phyloP scores from a whole-genome alignment of 2,113 vertebrate genomes.

The Atrichornis clamosus region DNA sequence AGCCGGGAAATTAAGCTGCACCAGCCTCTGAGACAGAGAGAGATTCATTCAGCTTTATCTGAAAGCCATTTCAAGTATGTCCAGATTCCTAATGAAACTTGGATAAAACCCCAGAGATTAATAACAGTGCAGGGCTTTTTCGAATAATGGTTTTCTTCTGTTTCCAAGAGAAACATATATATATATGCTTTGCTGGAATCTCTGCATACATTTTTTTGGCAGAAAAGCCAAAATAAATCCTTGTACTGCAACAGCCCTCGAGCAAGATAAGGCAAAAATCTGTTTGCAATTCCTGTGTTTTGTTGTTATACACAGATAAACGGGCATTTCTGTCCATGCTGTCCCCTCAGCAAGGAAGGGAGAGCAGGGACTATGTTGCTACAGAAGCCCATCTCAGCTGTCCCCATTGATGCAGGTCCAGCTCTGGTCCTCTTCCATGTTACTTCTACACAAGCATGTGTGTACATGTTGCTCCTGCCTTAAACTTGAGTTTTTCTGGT shows the following conservation, averaged over 20 bases:
- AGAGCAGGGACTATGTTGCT: not conserved
- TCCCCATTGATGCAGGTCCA: not conserved
- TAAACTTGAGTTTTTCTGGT: not conserved
- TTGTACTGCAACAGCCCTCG: not conserved
- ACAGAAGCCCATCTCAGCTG: not conserved
- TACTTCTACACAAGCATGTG: not conserved
- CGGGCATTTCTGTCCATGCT: not conserved
- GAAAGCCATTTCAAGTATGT: constrained; percentile 65
- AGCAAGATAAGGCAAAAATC: constrained; percentile 45
- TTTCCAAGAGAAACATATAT: constrained; percentile 63
- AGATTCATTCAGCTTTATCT: constrained; percentile 51
- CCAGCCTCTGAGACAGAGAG: constrained; percentile 39
- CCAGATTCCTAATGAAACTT: constrained; percentile 61
- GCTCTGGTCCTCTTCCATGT: not conserved
- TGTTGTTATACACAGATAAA: not conserved
- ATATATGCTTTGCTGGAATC: constrained; percentile 26
- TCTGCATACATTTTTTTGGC: constrained; percentile 7
- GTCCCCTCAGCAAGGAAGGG: not conserved
- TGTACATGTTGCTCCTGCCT: not conserved
- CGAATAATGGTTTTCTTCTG: constrained; percentile 19
- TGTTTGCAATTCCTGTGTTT: not conserved
- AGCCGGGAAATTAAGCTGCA: constrained; percentile 46
- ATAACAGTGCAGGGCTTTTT: constrained; percentile 51
- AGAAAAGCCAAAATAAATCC: constrained; percentile 42
- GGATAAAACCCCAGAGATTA: constrained; percentile 63